Percentiles rank a stretch among this genome's conserved stretches.
phyloP scores from a whole-genome alignment of 1,140 invertebrate species.

The Tetramorium alpestre region DNA sequence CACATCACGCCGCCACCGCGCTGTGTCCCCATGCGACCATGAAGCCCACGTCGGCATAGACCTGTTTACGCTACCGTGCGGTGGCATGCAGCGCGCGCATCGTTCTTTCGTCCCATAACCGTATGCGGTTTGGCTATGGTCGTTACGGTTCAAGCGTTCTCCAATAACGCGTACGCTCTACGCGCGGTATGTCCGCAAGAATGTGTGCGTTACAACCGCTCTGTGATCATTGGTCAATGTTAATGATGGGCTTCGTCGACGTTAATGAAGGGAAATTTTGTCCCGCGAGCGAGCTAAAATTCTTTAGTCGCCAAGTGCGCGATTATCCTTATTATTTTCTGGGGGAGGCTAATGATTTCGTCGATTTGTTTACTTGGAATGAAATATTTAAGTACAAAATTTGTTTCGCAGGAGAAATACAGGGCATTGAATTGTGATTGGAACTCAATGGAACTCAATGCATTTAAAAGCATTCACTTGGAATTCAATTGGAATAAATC shows the following conservation, averaged over 20 bases:
- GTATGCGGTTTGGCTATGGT: conserved; percentile 81
- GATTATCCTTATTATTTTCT: conserved; percentile 5
- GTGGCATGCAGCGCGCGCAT: conserved; percentile 59
- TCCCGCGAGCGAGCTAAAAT: not conserved
- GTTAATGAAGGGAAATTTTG: conserved; percentile 59
- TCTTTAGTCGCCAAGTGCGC: not conserved
- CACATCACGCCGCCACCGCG: conserved; percentile 41
- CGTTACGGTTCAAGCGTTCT: conserved; percentile 80
- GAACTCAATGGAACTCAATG: not conserved
- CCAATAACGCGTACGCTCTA: conserved; percentile 79
- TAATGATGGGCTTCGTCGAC: conserved; percentile 63
- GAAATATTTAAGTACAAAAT: not conserved
- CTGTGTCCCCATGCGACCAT: conserved; percentile 56
- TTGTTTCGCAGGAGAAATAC: not conserved
- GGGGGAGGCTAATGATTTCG: too few species aligned
- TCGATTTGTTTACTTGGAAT: not conserved
- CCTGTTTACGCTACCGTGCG: conserved; percentile 54
- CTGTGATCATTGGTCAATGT: conserved; percentile 60
- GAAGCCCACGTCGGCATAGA: conserved; percentile 37
- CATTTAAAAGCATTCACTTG: not conserved
- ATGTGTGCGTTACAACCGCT: conserved; percentile 66
- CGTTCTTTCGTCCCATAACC: conserved; percentile 81
- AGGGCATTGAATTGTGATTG: not conserved
- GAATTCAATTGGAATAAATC: not conserved
- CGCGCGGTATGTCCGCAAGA: conserved; percentile 74